Conservation (phyloP, 2,113 vertebrate genomes). For the Pandion haliaetus region DNA sequence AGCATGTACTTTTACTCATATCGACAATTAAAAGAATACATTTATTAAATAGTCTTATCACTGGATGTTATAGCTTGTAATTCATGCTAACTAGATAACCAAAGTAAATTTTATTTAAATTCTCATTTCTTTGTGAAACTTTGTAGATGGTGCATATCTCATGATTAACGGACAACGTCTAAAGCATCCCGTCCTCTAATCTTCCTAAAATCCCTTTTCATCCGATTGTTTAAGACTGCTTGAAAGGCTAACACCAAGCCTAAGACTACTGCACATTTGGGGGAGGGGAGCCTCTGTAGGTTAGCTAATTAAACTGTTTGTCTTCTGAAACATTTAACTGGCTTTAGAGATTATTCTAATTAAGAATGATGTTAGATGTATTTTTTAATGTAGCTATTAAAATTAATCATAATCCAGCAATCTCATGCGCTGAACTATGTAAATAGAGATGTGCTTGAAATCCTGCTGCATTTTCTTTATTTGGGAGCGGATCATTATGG, state of each 20-base stretch:
- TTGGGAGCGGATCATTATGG: constrained; percentile 48
- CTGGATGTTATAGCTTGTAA: constrained; percentile 77
- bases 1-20: constrained; percentile 79
- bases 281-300: constrained; percentile 84
- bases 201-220: constrained; percentile 99
- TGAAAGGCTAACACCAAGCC: constrained; percentile 95
- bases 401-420: constrained; percentile 82
- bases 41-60: constrained; percentile 81
- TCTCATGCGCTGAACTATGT: constrained; percentile 73
- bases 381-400: constrained; percentile 86
- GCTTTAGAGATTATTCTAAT: constrained; percentile 89
- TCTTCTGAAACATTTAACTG: constrained; percentile 93
- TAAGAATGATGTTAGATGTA: constrained; percentile 82
- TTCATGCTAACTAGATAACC: constrained; percentile 78
- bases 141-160: constrained; percentile 85
- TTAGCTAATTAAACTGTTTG: constrained; percentile 97
- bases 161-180: constrained; percentile 97
- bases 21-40: constrained; percentile 80
- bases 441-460: constrained; percentile 74
- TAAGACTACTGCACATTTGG: constrained; percentile 84
- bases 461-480: constrained; percentile 54
- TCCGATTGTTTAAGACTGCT: constrained; percentile 98
- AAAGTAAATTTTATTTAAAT: constrained; percentile 80
- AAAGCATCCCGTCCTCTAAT: constrained; percentile 95
- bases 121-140: constrained; percentile 78